Evolutionary conservation across 2,797 vertebrate species (phyloP), one percentile per base, ranked within the genome.

Genomic region (Chloroceryle inda): DNA sequence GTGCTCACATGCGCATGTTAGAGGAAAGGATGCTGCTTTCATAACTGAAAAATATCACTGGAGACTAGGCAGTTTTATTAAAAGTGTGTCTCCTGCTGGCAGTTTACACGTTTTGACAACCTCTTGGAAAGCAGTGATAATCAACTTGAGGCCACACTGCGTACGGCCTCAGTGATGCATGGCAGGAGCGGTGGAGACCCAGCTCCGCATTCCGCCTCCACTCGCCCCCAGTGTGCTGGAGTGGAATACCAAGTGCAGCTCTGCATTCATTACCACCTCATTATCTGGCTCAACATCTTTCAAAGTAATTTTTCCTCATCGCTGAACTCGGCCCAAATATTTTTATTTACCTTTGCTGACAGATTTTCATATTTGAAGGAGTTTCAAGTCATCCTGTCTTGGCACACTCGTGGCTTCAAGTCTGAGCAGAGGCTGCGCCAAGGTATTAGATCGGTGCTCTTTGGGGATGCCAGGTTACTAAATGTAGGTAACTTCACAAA

Each of bases 261-360:
- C 95, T 20, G 55, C 91, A 95, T 97, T 97, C 97, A 85, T 97
- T 97, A 97, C 74, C 96, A 92, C 96, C 92, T 96, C 89, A 98
- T 98, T 98, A 97, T 95, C 84, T 26, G 33, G 89, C 85, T 95
- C 92, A 96, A 61, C 4, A 3, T 94, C 76, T 96, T 96, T 92
- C 94, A 94, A 94, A 97, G 88, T 66, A 4, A 15, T 95, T 94
- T 96, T 94, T 95, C 95, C 92, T 92, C 92, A 88, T 86, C 55
- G 27, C 69, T 89, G 61, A 88, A 87, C 94, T 92, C 38, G 5
- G 94, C 89, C 96, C 87, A 91, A 96, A 93, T 94, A 95, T 95
- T 97, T 97, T 77, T 95, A 77, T 97, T 97, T 97, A 91, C 93
- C 94, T 94, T 83, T 69, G 79, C 80, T 85, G 95, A 91, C 86